phyloP scores from a whole-genome alignment of 2,888 invertebrate species.

The Tryphoninae sp. region DNA sequence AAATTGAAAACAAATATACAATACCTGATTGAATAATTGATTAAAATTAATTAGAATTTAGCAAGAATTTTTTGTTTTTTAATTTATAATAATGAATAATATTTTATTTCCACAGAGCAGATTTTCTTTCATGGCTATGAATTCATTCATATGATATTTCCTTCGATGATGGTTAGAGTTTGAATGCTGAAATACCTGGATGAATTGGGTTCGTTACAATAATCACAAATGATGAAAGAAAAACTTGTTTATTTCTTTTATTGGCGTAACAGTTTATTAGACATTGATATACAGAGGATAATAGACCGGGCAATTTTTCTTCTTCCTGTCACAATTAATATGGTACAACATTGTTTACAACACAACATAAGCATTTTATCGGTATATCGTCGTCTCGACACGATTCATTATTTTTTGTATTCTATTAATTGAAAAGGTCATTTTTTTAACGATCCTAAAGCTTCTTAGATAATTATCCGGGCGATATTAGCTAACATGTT shows the following conservation, averaged over 20 bases:
- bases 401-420: constrained; percentile 31
- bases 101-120: too few species aligned
- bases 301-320: constrained; percentile 75
- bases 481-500: constrained; percentile 60
- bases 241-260: constrained; percentile 8
- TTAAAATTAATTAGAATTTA: too few species aligned
- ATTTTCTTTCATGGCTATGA: too few species aligned
- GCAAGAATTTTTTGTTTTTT: too few species aligned
- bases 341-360: constrained; percentile 72
- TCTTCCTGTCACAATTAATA: constrained; percentile 70
- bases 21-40: too few species aligned
- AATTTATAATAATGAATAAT: too few species aligned
- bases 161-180: too few species aligned
- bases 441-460: constrained; percentile 28
- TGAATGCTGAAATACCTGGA: background rate
- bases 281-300: constrained; percentile 81
- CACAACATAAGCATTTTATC: constrained; percentile 70
- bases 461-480: constrained; percentile 27
- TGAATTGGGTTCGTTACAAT: background rate
- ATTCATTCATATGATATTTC: too few species aligned
- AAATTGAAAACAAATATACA: too few species aligned
- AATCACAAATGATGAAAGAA: background rate
- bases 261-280: constrained; percentile 80
- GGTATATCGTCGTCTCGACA: constrained; percentile 48
- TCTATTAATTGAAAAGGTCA: constrained; percentile 23